Evolutionary conservation across 2,113 vertebrate genomes (phyloP), one percentile per base, ranked within the genome.

Genomic region (Sprattus sprattus): DNA sequence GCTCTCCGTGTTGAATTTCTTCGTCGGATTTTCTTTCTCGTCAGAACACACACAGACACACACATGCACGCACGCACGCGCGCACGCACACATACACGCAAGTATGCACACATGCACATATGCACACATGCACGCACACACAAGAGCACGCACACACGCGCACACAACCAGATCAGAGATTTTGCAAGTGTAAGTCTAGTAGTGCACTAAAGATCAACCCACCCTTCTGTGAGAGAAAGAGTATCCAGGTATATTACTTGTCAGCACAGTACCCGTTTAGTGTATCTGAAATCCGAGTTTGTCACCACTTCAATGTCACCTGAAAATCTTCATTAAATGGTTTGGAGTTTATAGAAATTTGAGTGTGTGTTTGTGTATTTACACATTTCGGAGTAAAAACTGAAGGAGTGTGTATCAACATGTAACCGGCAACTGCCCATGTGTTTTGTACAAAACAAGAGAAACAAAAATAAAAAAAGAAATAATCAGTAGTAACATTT

Each of bases 401-500:
- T 86, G 81, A 75, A 82, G 47, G 71, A 78, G 71, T 5, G 28
- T 32, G 11, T 71, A 78, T 39, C 71, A 39, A 78, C 71, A 39
- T 78, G 39, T 78, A 78, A 5, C 71, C 11, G 71, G 28, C 25
- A 39, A 39, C 28, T 78, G 71, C 11, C 71, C 28, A 32, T 39
- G 71, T 39, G 25, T 39, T 71, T 88, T 87, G 89, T 88, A 90
- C 89, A 82, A 88, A 49, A 86, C 89, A 86, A 87, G 92, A 89
- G 49, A 91, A 75, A 88, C 87, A 87, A 64, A 84, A 85, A 89
- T 82, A 45, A 83, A 84, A 93, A 90, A 91, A 90, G 83, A 94
- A 94, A 88, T 94, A 94, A 88, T 95, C 95, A 95, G 94, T 95
- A 96, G 94, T 95, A 96, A 95, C 94, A 94, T 95, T 94, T 95